These are phyloP conservation scores for Ditylenchus dipsaci DNA, from an alignment of 1,140 invertebrate species.

Conservation along the genomic window DNA sequence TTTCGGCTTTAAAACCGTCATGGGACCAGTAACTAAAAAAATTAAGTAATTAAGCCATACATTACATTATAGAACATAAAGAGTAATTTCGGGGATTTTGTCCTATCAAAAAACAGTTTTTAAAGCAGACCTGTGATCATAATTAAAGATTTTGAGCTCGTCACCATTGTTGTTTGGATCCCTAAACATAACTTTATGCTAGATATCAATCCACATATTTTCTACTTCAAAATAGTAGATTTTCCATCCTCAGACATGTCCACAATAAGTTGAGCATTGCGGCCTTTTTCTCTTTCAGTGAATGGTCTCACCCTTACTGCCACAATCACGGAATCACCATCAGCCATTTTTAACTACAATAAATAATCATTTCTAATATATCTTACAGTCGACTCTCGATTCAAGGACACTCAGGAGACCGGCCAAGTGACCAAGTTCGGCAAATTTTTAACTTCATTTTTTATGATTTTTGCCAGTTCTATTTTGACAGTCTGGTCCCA, in stretches of 20 bases:
- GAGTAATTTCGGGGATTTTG: no score
- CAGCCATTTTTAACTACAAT: not conserved
- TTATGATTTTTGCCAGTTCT: no score
- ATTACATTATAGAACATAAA: no score
- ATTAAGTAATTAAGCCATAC: no score
- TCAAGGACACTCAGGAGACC: no score
- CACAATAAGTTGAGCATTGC: constrained; percentile 64
- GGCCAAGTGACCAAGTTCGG: no score
- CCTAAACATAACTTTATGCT: constrained; percentile 18
- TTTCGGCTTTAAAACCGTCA: constrained; percentile 63
- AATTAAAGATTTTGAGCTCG: constrained; percentile 64
- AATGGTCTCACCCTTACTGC: constrained; percentile 67
- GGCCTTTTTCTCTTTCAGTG: constrained; percentile 64
- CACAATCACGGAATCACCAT: constrained; percentile 64
- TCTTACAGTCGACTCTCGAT: no score
- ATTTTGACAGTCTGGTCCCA: no score
- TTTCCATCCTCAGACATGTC: constrained; percentile 61
- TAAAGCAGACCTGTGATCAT: constrained; percentile 60
- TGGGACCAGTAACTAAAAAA: constrained; percentile 67
- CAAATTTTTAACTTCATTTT: no score
- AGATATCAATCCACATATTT: no score
- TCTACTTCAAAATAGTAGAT: constrained; percentile 4
- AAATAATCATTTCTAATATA: no score
- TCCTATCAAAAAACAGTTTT: no score
- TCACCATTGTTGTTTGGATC: constrained; percentile 61